Base-by-base conservation (phyloP, 37 sponge, comb jelly and placozoan species). In the Chondrosia reniformis region DNA sequence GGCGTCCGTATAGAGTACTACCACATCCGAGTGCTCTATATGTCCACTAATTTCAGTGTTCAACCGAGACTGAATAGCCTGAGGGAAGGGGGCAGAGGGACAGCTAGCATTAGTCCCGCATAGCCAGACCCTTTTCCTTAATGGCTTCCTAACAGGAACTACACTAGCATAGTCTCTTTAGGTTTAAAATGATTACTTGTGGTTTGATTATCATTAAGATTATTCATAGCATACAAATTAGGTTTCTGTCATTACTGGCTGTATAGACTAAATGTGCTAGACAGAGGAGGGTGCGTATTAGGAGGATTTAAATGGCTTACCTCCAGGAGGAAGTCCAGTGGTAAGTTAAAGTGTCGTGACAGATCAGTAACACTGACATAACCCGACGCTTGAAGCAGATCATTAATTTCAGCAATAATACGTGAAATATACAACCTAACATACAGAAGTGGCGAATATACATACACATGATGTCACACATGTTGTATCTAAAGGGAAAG, bases 331-430 rank as follows among this genome's bases (percentile, higher is more conserved):
- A 85, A 91, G 55, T 79, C 63, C 10, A 79, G 61, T 2, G 95
- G 95, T 25, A 94, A 67, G n/a, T 76, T 66, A 65, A 94, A 94
- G 25, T 87, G 84, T n/a, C 62, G 84, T 75, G 91, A 84, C 28
- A 98, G 62, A 4, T 93, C 94, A 25, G 96, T 69, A 0, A 98
- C 46, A n/a, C 72, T 36, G 55, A 91, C 43, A 15, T 88, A 78
- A 3, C 99, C 99, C 40, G 88, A 67, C 52, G 90, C 89, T 41
- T 95, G 92, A 1, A 98, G 84, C 0, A 63, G 88, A 40, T 98
- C 99, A 86, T 95, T 95, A 40, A 98, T 81, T 61, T 98, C 99
- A n/a, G 90, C 88, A 77, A 88, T 86, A 52, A 95, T 31, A 34
- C 33, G 46, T 21, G 79, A 82, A 10, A 95, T 46, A 82, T 96